Evolutionary conservation across 1,140 invertebrate genomes (phyloP), one percentile per base, ranked within the genome.

Genomic region (Hyles vespertilio): DNA sequence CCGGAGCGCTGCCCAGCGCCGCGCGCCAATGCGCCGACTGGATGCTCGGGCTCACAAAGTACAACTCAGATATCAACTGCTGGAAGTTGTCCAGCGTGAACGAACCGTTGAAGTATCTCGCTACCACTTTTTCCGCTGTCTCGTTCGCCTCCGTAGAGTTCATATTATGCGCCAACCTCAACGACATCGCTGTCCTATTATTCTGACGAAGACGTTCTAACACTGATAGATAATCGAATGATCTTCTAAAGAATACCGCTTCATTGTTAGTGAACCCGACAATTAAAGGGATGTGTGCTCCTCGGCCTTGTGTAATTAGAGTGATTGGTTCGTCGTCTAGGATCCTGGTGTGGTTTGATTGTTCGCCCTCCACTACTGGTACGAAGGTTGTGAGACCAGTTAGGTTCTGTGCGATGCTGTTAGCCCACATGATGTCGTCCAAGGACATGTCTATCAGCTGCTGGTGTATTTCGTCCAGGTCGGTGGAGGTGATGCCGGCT

Each of bases 241-340:
- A 65, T 1, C 55, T 61, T 32, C 72, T 60, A 57, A 86, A 86
- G 0, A 62, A 60, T 22, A 81, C 70, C 49, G 74, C 78, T 59
- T 87, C 84, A 0, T 53, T 58, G 12, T 64, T 58, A 0, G 74
- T 79, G 54, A 74, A 80, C 3, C 83, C 83, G 3, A 84, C 61
- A 2, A 87, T 49, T 3, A 84, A 47, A 0, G 83, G 81, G 32
- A 79, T 70, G 49, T 77, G 48, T 34, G 67, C 73, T 5, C 80
- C 80, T 36, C 59, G 55, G 3, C 79, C 81, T 32, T 65, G 59
- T 0, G 56, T 32, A 9, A 84, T 51, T 4, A 84, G 50, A 1
- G 58, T 47, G 53, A 76, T 69, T 3, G 84, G 81, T 6, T 84
- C 79, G 5, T 77, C 69, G 9, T 73, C 69, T 47, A 87, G 56